Conservation (phyloP, 2,113 vertebrate species). For the Leptocoma aspasia region DNA sequence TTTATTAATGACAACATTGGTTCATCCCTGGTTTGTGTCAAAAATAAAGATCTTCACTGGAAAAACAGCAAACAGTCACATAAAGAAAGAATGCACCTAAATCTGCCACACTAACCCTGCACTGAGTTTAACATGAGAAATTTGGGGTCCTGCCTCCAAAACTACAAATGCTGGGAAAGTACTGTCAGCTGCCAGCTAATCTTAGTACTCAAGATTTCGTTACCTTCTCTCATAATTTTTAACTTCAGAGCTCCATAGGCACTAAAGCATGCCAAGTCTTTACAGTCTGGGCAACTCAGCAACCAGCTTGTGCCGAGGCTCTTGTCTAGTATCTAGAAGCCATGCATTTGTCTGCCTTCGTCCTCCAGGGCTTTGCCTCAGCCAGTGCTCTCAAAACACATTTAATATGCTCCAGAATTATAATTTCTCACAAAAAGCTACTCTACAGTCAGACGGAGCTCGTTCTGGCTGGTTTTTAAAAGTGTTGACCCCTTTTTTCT, state of each 20-base stretch:
- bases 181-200: neutral
- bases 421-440: fast-evolving
- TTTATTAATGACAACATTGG: neutral
- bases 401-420: neutral
- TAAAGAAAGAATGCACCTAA: neutral
- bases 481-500: neutral
- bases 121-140: neutral
- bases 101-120: neutral
- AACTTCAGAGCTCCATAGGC: neutral
- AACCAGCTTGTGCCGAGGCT: neutral
- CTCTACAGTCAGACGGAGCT: neutral
- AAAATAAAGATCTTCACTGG: neutral
- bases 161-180: neutral
- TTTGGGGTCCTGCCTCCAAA: neutral
- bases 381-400: neutral
- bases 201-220: neutral
- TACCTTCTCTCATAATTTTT: neutral
- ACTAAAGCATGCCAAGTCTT: neutral
- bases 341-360: neutral
- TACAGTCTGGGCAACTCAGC: neutral
- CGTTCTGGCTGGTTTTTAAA: neutral
- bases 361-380: neutral
- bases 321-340: neutral
- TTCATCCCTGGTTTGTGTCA: neutral
- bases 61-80: neutral